Evolutionary conservation across 1,140 invertebrate species (phyloP), one percentile per base, ranked within the genome.

Genomic region (Neodiprion pinetum): DNA sequence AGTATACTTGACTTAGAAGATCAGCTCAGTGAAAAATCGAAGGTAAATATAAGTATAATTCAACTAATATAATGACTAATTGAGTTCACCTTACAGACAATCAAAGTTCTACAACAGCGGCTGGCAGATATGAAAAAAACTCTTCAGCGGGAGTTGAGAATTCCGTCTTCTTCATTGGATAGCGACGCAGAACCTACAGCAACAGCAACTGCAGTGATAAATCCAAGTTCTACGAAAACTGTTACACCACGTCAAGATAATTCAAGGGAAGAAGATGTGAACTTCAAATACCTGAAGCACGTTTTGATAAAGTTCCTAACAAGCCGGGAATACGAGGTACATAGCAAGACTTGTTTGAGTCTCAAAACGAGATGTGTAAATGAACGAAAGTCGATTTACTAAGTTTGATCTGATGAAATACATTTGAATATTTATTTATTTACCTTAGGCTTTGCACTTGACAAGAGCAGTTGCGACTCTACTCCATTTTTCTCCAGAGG

Each of bases 291-390:
- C 88, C 89, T 98, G 71, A 97, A 97, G 84, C 96, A 98, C 87
- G 96, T 98, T 74, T 92, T 98, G 72, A 93, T 98, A 8, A 97
- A 97, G 84, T 97, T 98, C 87, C 89, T 98, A 79, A 96, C 96
- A 0, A 96, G 96, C 81, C 90, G 95, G 79, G 96, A 94, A 84
- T 90, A 92, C 77, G 93, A 98, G 91, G 93, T 94, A 80, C 28
- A 40, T 40, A 84, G 82, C 79, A 14, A 5, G 8, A 61, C 53
- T 12, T 14, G 53, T 17, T 17, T 9, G 53, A 17, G 70, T 49
- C 1, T 40, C 28, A 61, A 9, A 9, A 14, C 53, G 53, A 12
- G 53, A 40, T 61, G 1, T 40, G 53, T 17, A 9, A 61, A 61
- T 61, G n/a, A 61, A 14, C 0, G 3, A 70, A 76, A 65, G 70